A percentile compares a stretch with the other conserved stretches of the same genome.
These are phyloP conservation scores for Glossophaga mutica DNA, from an alignment of 2,797 vertebrate species.

Conservation along the genomic window DNA sequence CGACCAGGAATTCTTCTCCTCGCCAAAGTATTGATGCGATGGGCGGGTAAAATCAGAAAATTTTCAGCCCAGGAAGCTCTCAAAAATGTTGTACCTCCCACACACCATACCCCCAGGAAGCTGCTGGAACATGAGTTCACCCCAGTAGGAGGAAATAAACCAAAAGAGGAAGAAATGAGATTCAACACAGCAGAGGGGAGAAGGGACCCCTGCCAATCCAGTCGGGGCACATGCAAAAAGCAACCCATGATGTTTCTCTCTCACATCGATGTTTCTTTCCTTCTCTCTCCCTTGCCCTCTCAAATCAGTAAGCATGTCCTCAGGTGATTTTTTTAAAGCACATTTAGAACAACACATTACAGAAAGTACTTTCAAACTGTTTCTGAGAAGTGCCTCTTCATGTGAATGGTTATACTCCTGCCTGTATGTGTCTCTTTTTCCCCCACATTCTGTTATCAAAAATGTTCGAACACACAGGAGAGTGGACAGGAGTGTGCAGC, in stretches of 20 bases:
- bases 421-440: background rate
- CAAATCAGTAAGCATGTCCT: background rate
- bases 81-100: conserved; percentile 25
- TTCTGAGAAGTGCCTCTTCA: background rate
- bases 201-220: accelerated
- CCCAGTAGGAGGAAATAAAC: background rate
- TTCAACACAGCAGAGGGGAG: background rate
- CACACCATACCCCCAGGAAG: background rate
- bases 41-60: background rate
- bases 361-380: background rate
- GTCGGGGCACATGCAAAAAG: background rate
- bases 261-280: background rate
- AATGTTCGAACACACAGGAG: background rate
- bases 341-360: background rate
- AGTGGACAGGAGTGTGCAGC: background rate
- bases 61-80: conserved; percentile 12
- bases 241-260: background rate
- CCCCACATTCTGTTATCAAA: background rate
- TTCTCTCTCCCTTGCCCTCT: background rate
- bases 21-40: background rate
- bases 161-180: background rate
- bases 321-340: background rate
- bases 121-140: background rate
- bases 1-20: background rate
- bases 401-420: background rate